Base-by-base conservation (phyloP, 1,140 invertebrate species). In the Drosophila nannoptera region DNA sequence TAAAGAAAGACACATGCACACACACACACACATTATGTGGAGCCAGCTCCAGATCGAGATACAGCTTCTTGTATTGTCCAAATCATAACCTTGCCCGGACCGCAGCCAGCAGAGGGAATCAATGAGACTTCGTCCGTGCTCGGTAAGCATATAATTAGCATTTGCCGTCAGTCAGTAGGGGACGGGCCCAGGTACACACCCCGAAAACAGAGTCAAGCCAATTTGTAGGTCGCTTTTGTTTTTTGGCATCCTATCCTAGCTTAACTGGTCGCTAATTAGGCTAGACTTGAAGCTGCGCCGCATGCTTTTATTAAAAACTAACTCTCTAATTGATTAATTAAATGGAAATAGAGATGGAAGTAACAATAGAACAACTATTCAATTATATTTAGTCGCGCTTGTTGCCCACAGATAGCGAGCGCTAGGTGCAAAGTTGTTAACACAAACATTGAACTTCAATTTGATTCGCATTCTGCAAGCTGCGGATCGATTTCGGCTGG, bases 361-460 rank as follows among this genome's bases (percentile, higher is more conserved):
- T 22, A 82, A 78, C 64, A 78, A 53, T 63, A 72, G 22, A 22
- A 7, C 38, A n/a, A 5, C 3, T 68, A 84, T 73, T 80, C 75
- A 83, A 84, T 83, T 78, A 73, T 70, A 42, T 11, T 12, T 16
- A 16, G 12, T n/a, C 38, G 16, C 6, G n/a, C 29, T 38, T 32
- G 45, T 42, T 9, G 29, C 52, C 14, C n/a, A 35, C 42, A 33
- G 33, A 33, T 45, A 40, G 22, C 22, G 22, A 40, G 22, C 22
- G 22, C 22, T 56, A 75, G 77, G 77, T 81, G 81, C 50, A 76
- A 86, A 86, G 74, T 86, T 81, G 81, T 86, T 81, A 86, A 86
- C 81, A 86, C 80, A 86, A 81, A 77, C 81, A 86, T 86, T 86
- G 77, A 86, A 86, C 81, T 84, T 84, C 81, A 69, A 52, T 49